A percentile compares a stretch with the other conserved stretches of the same genome.
Conservation (phyloP, 2,888 invertebrate species). For the Cristatella mucedo region DNA sequence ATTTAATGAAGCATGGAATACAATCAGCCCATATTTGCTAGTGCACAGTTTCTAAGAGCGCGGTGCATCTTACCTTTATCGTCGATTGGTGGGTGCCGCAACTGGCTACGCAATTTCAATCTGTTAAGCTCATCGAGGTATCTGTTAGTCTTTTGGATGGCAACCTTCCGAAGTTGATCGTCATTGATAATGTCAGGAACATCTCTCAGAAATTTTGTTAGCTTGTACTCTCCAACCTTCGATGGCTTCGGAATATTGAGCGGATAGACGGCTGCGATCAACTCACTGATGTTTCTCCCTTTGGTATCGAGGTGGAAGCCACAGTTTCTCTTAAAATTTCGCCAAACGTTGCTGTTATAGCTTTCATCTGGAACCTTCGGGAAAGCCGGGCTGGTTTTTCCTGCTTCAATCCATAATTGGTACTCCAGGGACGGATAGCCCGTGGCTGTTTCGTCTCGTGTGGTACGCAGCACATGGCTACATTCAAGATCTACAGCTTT, state of each 20-base stretch:
- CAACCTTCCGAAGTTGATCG: conserved; percentile 21
- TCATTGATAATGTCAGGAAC: conserved; percentile 24
- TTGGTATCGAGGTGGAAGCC: conserved; percentile 20
- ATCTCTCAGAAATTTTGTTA: conserved; percentile 29
- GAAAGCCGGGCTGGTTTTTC: conserved; percentile 26
- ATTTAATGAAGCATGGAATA: too few species aligned
- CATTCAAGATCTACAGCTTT: conserved; percentile 31
- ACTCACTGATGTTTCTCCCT: conserved; percentile 26
- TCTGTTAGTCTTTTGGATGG: conserved; percentile 21
- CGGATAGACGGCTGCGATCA: conserved; percentile 34
- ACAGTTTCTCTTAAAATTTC: conserved; percentile 30
- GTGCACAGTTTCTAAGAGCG: too few species aligned
- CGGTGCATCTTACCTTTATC: conserved; percentile 21
- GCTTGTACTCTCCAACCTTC: conserved; percentile 27
- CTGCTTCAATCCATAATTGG: conserved; percentile 35
- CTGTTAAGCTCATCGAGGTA: conserved; percentile 25
- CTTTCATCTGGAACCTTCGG: conserved; percentile 24
- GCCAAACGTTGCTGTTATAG: conserved; percentile 36
- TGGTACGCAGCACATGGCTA: conserved; percentile 25
- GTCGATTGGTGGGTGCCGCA: conserved; percentile 33
- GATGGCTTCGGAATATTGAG: conserved; percentile 34
- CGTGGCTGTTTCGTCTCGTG: conserved; percentile 13
- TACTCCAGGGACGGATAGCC: conserved; percentile 20
- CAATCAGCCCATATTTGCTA: too few species aligned
- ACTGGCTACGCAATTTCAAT: conserved; percentile 23